Conservation (phyloP, 1,140 invertebrate species). For the Cepaea nemoralis region DNA sequence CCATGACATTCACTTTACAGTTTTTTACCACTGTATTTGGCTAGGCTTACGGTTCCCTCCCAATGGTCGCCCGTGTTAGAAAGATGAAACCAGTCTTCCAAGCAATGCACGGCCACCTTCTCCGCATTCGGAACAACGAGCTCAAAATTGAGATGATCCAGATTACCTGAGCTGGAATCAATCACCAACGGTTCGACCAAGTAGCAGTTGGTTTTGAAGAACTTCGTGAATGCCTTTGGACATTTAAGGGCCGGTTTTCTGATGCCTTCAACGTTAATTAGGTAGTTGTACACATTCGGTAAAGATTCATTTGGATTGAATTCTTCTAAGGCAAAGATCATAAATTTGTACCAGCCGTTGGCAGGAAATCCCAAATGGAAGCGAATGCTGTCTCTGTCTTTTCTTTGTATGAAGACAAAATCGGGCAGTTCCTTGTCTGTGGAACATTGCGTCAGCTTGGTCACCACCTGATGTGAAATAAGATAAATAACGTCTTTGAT, state of each 20-base stretch:
- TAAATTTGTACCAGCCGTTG: slow-evolving; percentile 67
- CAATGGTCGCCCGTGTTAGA: slow-evolving; percentile 50
- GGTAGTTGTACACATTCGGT: slow-evolving; percentile 69
- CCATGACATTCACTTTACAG: slow-evolving; percentile 62
- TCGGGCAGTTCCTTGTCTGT: slow-evolving; percentile 53
- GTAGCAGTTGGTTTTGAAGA: slow-evolving; percentile 69
- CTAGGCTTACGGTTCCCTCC: slow-evolving; percentile 57
- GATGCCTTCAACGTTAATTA: slow-evolving; percentile 55
- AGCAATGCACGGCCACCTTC: slow-evolving; percentile 64
- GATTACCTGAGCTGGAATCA: slow-evolving; percentile 41
- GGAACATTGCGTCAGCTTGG: slow-evolving; percentile 35
- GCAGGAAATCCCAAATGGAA: slow-evolving; percentile 61
- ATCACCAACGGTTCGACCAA: slow-evolving; percentile 60
- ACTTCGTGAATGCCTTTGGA: slow-evolving; percentile 68
- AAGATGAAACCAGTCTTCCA: slow-evolving; percentile 67
- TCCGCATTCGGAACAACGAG: slow-evolving; percentile 61
- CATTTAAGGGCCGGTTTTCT: slow-evolving; percentile 51
- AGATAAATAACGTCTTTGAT: too few species aligned
- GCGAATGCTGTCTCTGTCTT: slow-evolving; percentile 38
- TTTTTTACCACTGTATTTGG: slow-evolving; percentile 51
- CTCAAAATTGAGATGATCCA: slow-evolving; percentile 40
- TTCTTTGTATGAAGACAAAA: slow-evolving; percentile 64
- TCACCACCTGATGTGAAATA: slow-evolving; percentile 12
- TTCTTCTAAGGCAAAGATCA: slow-evolving; percentile 64
- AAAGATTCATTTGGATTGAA: slow-evolving; percentile 58